Evolutionary conservation across 30 jellyfish, hydroid and myxozoan genomes (phyloP).

Genomic region (Nemopilema nomurai): DNA sequence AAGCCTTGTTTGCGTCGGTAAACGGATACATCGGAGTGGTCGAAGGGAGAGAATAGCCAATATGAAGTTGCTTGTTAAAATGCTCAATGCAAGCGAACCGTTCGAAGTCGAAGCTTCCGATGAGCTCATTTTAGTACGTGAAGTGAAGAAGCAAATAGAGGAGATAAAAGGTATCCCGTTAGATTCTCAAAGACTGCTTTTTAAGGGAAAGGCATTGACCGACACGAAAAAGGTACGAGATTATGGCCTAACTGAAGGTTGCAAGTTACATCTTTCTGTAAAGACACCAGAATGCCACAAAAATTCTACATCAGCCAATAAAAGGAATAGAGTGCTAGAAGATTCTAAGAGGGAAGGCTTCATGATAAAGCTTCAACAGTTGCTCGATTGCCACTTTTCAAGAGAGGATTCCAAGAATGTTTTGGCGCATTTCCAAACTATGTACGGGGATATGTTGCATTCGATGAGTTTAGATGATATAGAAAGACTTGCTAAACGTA

Average conservation of each 20-base stretch:
- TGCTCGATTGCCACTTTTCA: constrained; percentile 24
- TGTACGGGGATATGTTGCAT: constrained; percentile 8
- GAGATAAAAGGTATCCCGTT: constrained; percentile 13
- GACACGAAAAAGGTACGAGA: constrained; percentile 21
- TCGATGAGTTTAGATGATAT: constrained; percentile 55
- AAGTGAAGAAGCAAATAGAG: constrained; percentile 8
- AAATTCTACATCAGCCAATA: neutral
- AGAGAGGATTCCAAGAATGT: constrained; percentile 30
- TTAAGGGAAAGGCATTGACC: constrained; percentile 41
- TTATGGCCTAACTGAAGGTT: constrained; percentile 28
- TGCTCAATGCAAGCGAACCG: constrained; percentile 29
- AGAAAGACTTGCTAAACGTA: constrained; percentile 42
- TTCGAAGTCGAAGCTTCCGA: constrained; percentile 9
- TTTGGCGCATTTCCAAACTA: neutral
- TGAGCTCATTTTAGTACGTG: neutral
- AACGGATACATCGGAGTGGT: too few relatives aligned
- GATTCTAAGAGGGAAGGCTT: neutral
- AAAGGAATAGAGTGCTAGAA: neutral
- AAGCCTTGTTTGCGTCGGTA: too few relatives aligned
- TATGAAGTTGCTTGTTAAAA: constrained; percentile 37
- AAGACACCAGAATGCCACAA: neutral
- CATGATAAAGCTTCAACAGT: neutral
- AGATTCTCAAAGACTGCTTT: constrained; percentile 23
- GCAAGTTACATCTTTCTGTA: constrained; percentile 42
- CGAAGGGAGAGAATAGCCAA: neutral